phyloP scores from a whole-genome alignment of 2,888 invertebrate species.

The Lagria hirta region DNA sequence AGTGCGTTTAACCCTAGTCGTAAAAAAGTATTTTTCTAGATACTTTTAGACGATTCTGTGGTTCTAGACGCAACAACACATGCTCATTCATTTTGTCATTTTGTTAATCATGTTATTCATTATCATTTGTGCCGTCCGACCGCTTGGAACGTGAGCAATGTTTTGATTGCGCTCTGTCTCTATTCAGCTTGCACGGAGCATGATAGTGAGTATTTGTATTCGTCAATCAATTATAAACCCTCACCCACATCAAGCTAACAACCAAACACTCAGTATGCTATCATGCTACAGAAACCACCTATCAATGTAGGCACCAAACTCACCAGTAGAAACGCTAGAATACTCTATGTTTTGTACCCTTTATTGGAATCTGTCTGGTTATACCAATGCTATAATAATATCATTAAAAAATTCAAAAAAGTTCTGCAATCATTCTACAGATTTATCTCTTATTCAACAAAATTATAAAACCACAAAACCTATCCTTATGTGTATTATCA shows the following conservation, averaged over 20 bases:
- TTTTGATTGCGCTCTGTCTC: constrained; percentile 66
- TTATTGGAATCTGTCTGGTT: too few species aligned
- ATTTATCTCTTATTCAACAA: too few species aligned
- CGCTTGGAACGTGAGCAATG: constrained; percentile 51
- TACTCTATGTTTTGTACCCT: too few species aligned
- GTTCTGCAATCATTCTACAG: too few species aligned
- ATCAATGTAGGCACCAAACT: constrained; percentile 14
- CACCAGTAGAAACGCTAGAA: constrained; percentile 19
- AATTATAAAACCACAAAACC: too few species aligned
- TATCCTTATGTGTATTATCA: too few species aligned
- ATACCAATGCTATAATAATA: too few species aligned
- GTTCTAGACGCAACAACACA: constrained; percentile 41
- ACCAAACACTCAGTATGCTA: not conserved
- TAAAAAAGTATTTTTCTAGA: too few species aligned
- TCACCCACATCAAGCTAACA: constrained; percentile 3
- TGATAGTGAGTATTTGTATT: constrained; percentile 76
- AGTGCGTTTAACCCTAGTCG: constrained; percentile 37
- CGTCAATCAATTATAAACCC: constrained; percentile 14
- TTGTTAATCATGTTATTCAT: constrained; percentile 48
- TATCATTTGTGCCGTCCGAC: constrained; percentile 53
- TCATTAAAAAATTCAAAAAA: too few species aligned
- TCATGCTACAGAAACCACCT: not conserved
- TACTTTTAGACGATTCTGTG: too few species aligned
- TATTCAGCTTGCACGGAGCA: constrained; percentile 86
- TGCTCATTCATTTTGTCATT: constrained; percentile 37